Evolutionary conservation across 2,888 invertebrate genomes (phyloP).

Genomic region (Papilio gigon): DNA sequence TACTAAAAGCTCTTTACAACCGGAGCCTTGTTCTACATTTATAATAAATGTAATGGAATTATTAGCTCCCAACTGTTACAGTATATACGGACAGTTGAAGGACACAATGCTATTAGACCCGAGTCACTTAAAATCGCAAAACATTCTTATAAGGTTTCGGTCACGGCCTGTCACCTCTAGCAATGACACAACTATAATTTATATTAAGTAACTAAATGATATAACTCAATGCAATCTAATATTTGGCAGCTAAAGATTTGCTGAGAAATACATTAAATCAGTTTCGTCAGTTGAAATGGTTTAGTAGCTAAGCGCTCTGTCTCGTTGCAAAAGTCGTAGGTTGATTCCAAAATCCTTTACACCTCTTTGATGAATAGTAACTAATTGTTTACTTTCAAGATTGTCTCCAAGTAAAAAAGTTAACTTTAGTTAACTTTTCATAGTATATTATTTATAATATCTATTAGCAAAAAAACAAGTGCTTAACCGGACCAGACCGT

Average conservation of each 20-base stretch:
- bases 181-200: conserved; percentile 3
- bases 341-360: not conserved
- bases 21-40: conserved; percentile 35
- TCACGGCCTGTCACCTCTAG: conserved; percentile 25
- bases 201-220: conserved; percentile 26
- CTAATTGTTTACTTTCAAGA: too few species aligned
- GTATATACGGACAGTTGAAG: conserved; percentile 15
- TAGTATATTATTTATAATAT: too few species aligned
- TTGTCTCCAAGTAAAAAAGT: too few species aligned
- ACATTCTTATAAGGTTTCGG: conserved; percentile 28
- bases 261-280: not conserved
- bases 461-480: too few species aligned
- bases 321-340: not conserved
- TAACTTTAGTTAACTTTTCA: too few species aligned
- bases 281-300: not conserved
- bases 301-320: not conserved
- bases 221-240: conserved; percentile 21
- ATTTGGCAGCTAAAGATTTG: not conserved
- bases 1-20: conserved; percentile 48
- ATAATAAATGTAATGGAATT: conserved; percentile 21
- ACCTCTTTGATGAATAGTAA: not conserved
- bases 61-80: conserved; percentile 30
- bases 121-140: conserved; percentile 21
- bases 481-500: too few species aligned
- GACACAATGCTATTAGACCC: conserved; percentile 17